These are phyloP conservation scores for Helleia helle DNA, from an alignment of 2,888 invertebrate species.

Conservation along the genomic window DNA sequence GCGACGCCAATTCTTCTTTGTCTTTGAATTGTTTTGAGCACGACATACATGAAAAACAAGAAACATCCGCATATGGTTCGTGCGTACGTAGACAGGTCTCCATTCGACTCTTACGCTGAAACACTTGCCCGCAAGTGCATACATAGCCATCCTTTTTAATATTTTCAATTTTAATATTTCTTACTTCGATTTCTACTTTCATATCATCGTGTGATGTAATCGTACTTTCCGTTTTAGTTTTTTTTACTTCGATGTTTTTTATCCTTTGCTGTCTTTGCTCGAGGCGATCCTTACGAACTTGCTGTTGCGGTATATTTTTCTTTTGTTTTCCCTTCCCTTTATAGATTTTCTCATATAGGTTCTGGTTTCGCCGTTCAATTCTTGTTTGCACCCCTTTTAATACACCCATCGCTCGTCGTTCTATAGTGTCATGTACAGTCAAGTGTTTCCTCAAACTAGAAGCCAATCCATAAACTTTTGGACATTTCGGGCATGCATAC, in stretches of 20 bases:
- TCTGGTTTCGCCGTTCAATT: slow-evolving; percentile 31
- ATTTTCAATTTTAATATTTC: slow-evolving; percentile 1
- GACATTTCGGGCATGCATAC: slow-evolving; percentile 32
- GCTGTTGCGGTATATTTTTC: slow-evolving; percentile 14
- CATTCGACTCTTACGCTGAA: slow-evolving; percentile 49
- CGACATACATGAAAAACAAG: slow-evolving; percentile 37
- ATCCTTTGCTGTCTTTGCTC: slow-evolving; percentile 32
- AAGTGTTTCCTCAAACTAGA: slow-evolving; percentile 35
- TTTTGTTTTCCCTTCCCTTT: slow-evolving; percentile 22
- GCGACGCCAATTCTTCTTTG: slow-evolving; percentile 43
- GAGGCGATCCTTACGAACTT: slow-evolving; percentile 22
- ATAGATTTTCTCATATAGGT: slow-evolving; percentile 14
- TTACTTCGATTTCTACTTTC: slow-evolving; percentile 14
- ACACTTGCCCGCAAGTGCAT: slow-evolving; percentile 54
- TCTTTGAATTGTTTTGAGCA: slow-evolving; percentile 48
- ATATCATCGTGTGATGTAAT: slow-evolving; percentile 12
- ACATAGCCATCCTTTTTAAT: slow-evolving; percentile 43
- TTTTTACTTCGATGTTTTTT: slow-evolving; percentile 16
- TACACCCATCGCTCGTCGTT: slow-evolving; percentile 39
- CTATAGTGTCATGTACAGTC: slow-evolving; percentile 44
- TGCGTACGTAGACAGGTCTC: slow-evolving; percentile 57
- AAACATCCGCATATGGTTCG: slow-evolving; percentile 31
- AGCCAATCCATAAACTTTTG: slow-evolving; percentile 33
- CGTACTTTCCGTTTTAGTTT: slow-evolving; percentile 12
- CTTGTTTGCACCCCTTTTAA: slow-evolving; percentile 38